phyloP scores from a whole-genome alignment of 2,797 vertebrate species.

The Alauda arvensis region DNA sequence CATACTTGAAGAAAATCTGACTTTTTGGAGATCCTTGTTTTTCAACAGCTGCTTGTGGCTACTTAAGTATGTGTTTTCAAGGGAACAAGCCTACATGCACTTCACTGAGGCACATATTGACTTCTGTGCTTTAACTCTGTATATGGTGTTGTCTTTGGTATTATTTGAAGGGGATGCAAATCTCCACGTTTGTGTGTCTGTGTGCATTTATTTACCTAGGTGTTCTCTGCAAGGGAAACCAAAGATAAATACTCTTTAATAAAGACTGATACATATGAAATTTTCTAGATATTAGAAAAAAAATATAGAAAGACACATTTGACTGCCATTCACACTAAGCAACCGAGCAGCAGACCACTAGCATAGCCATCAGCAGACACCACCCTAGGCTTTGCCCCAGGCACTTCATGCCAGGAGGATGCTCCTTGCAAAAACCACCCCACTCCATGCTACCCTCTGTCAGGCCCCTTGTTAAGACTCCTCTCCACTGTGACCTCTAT shows the following conservation, averaged over 20 bases:
- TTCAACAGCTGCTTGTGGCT: neutral
- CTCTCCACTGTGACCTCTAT: neutral
- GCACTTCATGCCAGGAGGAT: neutral
- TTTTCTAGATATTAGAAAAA: neutral
- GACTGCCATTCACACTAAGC: neutral
- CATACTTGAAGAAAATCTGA: neutral
- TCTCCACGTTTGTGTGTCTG: neutral
- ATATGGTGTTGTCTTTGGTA: neutral
- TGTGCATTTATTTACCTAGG: neutral
- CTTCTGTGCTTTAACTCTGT: neutral
- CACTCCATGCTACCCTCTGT: neutral
- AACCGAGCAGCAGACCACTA: neutral
- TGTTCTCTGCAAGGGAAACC: neutral
- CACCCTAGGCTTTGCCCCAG: neutral
- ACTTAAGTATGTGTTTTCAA: neutral
- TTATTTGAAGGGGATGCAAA: neutral
- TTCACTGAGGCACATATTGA: neutral
- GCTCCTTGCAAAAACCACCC: neutral
- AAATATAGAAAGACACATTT: neutral
- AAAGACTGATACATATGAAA: neutral
- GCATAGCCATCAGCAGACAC: neutral
- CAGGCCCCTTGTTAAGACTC: neutral
- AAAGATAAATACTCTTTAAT: neutral
- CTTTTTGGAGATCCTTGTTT: neutral
- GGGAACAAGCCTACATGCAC: rapidly evolving